Evolutionary conservation across 2,888 invertebrate species (phyloP).

Genomic region (Andrena minutula): DNA sequence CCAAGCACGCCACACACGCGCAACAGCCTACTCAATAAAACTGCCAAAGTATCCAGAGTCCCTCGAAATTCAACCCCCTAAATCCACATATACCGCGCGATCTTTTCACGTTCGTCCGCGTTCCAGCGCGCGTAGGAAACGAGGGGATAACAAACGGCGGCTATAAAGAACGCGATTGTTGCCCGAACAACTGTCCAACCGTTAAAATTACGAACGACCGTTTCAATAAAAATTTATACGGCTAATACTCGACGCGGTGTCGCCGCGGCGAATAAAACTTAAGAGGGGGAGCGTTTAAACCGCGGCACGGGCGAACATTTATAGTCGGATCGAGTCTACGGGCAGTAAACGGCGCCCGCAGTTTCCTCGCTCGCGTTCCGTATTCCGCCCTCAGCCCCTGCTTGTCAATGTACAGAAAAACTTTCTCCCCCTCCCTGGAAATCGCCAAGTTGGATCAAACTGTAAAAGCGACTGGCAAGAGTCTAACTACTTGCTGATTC

Average conservation of each 20-base stretch:
- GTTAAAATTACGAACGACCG: constrained; percentile 14
- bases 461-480: constrained; percentile 13
- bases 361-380: not conserved
- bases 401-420: not conserved
- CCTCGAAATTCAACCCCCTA: no score
- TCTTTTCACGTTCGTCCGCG: not conserved
- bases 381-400: not conserved
- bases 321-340: not conserved
- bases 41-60: not conserved
- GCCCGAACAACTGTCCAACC: not conserved
- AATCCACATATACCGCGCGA: not conserved
- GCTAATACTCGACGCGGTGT: not conserved
- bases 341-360: constrained; percentile 7
- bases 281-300: constrained; percentile 3
- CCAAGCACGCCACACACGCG: not conserved
- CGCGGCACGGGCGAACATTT: constrained; percentile 10
- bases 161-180: constrained; percentile 4
- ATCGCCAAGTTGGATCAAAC: constrained; percentile 25
- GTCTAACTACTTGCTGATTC: constrained; percentile 38
- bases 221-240: constrained; percentile 36
- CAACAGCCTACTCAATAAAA: not conserved
- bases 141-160: not conserved
- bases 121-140: no score
- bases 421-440: not conserved
- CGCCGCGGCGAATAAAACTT: constrained; percentile 18